Conservation (phyloP, 2,797 vertebrate species). For the Tauraco hartlaubi region DNA sequence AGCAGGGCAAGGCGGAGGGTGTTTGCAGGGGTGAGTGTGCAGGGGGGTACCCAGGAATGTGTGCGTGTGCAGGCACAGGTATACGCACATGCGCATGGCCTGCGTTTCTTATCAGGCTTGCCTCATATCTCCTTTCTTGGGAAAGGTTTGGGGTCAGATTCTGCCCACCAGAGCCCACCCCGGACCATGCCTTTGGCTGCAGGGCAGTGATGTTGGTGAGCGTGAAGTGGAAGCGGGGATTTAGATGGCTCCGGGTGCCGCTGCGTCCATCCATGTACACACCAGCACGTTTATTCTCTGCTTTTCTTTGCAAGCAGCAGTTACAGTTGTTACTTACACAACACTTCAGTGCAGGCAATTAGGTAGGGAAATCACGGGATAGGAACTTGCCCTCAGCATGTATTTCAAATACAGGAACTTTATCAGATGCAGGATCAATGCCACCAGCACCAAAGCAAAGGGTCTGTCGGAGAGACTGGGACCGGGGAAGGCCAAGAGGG, state of each 20-base stretch:
- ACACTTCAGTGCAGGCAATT: no score
- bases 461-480: not conserved
- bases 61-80: no score
- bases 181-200: not conserved
- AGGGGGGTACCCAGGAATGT: not conserved
- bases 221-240: not conserved
- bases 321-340: no score
- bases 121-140: not conserved
- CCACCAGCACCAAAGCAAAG: not conserved
- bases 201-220: not conserved
- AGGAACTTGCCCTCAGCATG: fast-evolving
- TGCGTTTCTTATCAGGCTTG: not conserved
- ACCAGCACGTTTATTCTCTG: no score
- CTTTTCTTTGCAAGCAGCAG: no score
- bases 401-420: not conserved
- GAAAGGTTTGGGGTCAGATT: not conserved
- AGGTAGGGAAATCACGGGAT: not conserved
- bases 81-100: no score
- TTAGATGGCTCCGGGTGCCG: no score
- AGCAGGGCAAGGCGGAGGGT: fast-evolving
- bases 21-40: not conserved
- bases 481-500: not conserved
- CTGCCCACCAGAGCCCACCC: not conserved
- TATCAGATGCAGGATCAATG: fast-evolving
- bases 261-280: no score